Percentiles rank a stretch among this genome's conserved stretches.
These are phyloP conservation scores for Platycnemis pennipes DNA, from an alignment of 2,888 invertebrate genomes.

Conservation along the genomic window DNA sequence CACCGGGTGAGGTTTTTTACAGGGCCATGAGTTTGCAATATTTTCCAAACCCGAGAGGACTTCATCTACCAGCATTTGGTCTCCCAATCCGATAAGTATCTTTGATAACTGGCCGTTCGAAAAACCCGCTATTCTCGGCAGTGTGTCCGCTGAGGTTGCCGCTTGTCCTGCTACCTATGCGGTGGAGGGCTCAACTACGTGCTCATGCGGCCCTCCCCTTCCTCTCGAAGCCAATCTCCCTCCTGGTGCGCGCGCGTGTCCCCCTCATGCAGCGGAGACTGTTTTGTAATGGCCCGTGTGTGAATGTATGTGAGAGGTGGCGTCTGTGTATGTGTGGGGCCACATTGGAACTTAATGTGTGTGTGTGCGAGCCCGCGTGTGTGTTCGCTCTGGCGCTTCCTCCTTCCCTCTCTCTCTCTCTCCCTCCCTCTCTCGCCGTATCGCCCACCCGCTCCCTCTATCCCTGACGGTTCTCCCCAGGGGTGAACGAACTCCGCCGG, in stretches of 20 bases:
- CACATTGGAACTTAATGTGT: constrained; percentile 47
- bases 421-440: constrained; percentile 11
- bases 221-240: not conserved
- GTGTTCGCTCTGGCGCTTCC: not conserved
- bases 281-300: not conserved
- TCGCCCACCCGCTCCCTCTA: constrained; percentile 21
- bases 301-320: not conserved
- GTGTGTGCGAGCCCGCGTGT: not conserved
- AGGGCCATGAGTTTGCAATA: no score
- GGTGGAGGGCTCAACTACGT: not conserved
- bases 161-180: constrained; percentile 42
- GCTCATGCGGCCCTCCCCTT: not conserved
- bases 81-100: no score
- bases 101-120: not conserved
- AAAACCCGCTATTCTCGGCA: constrained; percentile 11
- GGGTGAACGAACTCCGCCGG: constrained; percentile 61
- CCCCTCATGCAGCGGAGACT: constrained; percentile 31
- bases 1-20: no score
- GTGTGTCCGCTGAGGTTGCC: not conserved
- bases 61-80: not conserved
- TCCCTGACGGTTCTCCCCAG: constrained; percentile 51
- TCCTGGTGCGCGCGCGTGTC: constrained; percentile 42
- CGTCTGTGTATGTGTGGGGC: not conserved
- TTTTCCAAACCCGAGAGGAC: no score
- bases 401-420: not conserved